These are phyloP conservation scores for Prinia subflava DNA, from an alignment of 2,113 vertebrate species.

Conservation along the genomic window DNA sequence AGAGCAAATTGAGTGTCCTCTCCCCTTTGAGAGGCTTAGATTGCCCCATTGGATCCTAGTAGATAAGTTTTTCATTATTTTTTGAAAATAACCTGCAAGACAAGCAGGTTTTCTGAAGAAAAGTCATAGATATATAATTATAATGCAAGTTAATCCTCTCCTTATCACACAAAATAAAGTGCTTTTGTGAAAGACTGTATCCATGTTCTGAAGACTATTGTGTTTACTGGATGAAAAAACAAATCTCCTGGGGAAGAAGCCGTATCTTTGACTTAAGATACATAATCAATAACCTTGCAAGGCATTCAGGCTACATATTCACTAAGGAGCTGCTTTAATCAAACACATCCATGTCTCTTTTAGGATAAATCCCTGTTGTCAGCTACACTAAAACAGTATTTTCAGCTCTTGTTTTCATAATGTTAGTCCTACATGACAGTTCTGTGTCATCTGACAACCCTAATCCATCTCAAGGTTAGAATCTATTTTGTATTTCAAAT, in stretches of 20 bases:
- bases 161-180: neutral
- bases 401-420: constrained; percentile 25
- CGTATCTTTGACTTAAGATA: constrained; percentile 4
- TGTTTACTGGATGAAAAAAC: constrained; percentile 10
- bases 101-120: neutral
- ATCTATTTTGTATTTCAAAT: constrained; percentile 60
- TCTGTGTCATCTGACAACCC: constrained; percentile 50
- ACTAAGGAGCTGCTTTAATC: constrained; percentile 32
- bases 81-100: neutral
- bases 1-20: neutral
- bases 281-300: constrained; percentile 55
- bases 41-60: neutral
- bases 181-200: neutral
- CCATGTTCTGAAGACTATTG: neutral
- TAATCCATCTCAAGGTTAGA: constrained; percentile 60
- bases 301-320: constrained; percentile 24
- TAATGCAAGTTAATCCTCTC: constrained; percentile 4
- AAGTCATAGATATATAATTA: neutral
- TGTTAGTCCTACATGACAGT: constrained; percentile 40
- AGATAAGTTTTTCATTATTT: neutral
- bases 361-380: constrained; percentile 34
- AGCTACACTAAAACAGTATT: constrained; percentile 32
- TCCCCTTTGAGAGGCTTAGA: neutral
- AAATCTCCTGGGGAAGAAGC: neutral
- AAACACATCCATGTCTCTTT: constrained; percentile 25